Base-by-base conservation (phyloP, 2,888 invertebrate genomes). In the Calameuta filiformis region DNA sequence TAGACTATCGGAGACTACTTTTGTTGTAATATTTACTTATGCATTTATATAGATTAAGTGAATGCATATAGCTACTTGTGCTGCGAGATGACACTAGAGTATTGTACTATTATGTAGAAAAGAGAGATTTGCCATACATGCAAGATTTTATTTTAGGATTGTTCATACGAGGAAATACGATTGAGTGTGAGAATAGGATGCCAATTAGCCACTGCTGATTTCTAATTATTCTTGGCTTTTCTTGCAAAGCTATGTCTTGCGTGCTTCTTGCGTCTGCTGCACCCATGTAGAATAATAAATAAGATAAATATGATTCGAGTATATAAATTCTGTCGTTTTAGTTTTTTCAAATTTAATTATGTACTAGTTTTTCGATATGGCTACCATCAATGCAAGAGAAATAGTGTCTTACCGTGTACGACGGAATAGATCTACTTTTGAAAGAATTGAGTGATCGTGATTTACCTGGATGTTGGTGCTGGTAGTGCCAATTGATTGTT, bases 401-500 rank as follows among this genome's bases (percentile, higher is more conserved):
- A 23, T 40, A 40, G 56, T 56, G 56, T 56, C 56, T 23, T 56
- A 56, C 56, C 23, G 9, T 56, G 23, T 56, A 56, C 9, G 9
- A 56, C 9, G 23, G 6, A 23, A 30, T 71, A 2, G 34, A 71
- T 71, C 15, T 34, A 71, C 30, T 34, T 34, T 23, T 23, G 6
- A 30, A 71, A 71, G 30, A 15, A 30, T 30, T 31, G 2, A 71
- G 34, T 71, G 11, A 71, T 30, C 2, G 9, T 23, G 23, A 87
- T 87, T 83, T 76, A 89, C 89, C 89, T 89, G 83, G 85, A 77
- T 31, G 87, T 77, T 76, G 86, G 85, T 83, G 81, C 87, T 86
- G 89, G 89, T 77, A 91, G 79, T 82, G 90, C 90, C 77, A 90
- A 78, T 77, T 87, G 90, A 77, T 81, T 86, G 73, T 87, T 85